Base-by-base conservation (phyloP, 1,140 invertebrate species). In the Ladona fulva region DNA sequence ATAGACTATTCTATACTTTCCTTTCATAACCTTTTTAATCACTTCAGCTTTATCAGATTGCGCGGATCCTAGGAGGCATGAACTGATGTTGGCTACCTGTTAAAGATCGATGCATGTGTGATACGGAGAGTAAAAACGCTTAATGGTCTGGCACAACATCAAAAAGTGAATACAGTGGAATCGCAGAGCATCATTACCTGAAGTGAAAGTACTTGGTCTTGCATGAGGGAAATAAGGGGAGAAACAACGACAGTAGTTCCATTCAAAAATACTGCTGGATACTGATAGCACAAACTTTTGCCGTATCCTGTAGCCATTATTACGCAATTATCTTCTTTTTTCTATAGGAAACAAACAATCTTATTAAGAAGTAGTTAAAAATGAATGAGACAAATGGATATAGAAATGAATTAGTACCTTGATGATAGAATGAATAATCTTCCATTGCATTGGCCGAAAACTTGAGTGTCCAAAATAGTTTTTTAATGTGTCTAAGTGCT, bases 201-300 rank as follows among this genome's bases (percentile, higher is more conserved):
- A 73, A 93, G 82, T 12, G 88, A 86, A 42, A 88, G 82, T 24
- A 93, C 90, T 86, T 94, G 92, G 84, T 93, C 92, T 83, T 91
- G 87, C 89, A 94, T 97, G n/a, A 98, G 87, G 24, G 96, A 95
- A 78, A 97, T 89, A 11, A 98, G 85, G 25, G 97, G 97, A 11
- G 96, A 97, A 81, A 98, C 93, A 14, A 98, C 95, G 78, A 98
- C 88, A 19, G 94, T 91, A 42, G 95, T 86, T 83, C 93, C 91
- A 81, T 91, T 88, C 66, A 90, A 88, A 79, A 90, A 89, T 81
- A 97, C 88, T 0, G 95, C 94, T 74, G 96, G 95, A 82, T 95
- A 88, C 86, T 98, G 97, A 86, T 97, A 98, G 84, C 96, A 98
- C 59, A 98, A 86, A 78, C 94, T 97, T 86, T 99, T 99, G n/a